Evolutionary conservation across 2,797 vertebrate species (phyloP).

Genomic region (Myripristis jacobus): DNA sequence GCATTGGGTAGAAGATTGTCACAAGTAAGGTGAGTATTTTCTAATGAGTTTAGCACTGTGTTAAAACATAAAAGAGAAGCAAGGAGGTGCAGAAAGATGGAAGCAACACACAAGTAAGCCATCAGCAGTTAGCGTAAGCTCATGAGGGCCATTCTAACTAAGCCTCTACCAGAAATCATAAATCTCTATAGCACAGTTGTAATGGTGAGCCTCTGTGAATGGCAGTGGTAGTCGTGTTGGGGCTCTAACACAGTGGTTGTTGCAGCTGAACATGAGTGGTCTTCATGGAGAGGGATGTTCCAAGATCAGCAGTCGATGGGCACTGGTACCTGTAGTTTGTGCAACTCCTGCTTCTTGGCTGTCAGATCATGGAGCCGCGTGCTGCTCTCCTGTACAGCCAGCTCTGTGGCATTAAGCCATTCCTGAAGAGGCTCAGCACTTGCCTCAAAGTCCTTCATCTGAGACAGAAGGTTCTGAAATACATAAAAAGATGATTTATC

Average conservation of each 20-base stretch:
- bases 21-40: slow-evolving; percentile 17
- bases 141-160: slow-evolving; percentile 2
- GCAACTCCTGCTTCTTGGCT: slow-evolving; percentile 90
- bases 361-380: slow-evolving; percentile 88
- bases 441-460: slow-evolving; percentile 95
- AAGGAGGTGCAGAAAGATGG: slow-evolving; percentile 44
- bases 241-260: slow-evolving; percentile 14
- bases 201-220: slow-evolving; percentile 43
- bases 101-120: slow-evolving; percentile 20
- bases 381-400: slow-evolving; percentile 86
- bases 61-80: slow-evolving; percentile 35
- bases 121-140: slow-evolving; percentile 49
- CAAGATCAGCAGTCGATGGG: background rate
- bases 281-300: background rate
- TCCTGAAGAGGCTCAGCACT: slow-evolving; percentile 89
- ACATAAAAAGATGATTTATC: background rate
- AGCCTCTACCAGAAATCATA: background rate
- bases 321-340: slow-evolving; percentile 90
- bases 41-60: background rate
- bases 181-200: slow-evolving; percentile 9
- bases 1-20: slow-evolving; percentile 3
- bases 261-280: slow-evolving; percentile 26
- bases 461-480: slow-evolving; percentile 88
- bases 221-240: slow-evolving; percentile 2
- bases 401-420: slow-evolving; percentile 87